Evolutionary conservation across 2,888 invertebrate species (phyloP).

Genomic region (Epiblema foenella): DNA sequence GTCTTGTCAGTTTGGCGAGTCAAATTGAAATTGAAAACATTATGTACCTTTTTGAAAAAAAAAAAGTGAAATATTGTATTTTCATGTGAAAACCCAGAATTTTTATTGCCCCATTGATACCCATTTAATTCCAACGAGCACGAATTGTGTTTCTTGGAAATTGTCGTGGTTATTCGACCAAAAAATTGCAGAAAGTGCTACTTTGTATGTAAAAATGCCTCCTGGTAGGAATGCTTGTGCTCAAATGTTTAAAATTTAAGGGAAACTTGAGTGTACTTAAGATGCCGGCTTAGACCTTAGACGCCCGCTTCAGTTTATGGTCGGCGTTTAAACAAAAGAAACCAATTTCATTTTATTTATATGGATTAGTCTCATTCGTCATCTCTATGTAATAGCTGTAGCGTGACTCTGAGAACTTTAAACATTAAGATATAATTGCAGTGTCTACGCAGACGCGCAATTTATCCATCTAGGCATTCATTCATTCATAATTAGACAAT

Average conservation of each 20-base stretch:
- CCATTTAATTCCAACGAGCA: background rate
- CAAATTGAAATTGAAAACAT: no score
- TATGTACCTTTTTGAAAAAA: no score
- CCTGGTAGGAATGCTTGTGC: conserved; percentile 10
- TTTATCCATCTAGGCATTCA: background rate
- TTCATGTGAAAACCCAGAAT: background rate
- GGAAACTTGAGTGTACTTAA: conserved; percentile 33
- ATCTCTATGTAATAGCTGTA: background rate
- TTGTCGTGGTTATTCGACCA: conserved; percentile 12
- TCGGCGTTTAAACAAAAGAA: conserved; percentile 29
- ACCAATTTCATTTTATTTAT: conserved; percentile 35
- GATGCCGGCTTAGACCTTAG: conserved; percentile 12
- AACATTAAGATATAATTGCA: background rate
- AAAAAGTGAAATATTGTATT: no score
- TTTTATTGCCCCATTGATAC: no score
- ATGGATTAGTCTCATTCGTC: conserved; percentile 11
- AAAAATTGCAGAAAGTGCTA: conserved; percentile 11
- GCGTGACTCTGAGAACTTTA: background rate
- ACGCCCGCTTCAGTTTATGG: conserved; percentile 26
- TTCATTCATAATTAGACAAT: background rate
- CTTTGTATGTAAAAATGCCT: conserved; percentile 32
- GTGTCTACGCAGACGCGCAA: background rate
- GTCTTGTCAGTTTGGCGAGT: no score
- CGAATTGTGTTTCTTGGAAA: background rate
- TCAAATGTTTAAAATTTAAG: conserved; percentile 26